phyloP scores from a whole-genome alignment of 2,888 invertebrate genomes.

The Hoplodrina ambigua region DNA sequence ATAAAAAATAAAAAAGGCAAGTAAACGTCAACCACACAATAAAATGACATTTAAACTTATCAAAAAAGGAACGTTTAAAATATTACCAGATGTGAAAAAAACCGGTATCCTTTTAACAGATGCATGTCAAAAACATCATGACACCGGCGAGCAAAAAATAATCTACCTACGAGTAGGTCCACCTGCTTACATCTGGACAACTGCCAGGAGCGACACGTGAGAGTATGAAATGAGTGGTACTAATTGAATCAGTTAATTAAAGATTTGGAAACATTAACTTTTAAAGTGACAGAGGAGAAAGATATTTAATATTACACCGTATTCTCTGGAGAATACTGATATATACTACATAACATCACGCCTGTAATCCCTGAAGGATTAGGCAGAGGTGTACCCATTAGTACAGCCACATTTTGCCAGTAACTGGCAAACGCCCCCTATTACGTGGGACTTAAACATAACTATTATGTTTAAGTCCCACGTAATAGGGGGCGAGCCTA shows the following conservation, averaged over 20 bases:
- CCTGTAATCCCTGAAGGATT: too few species aligned
- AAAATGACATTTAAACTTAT: neutral
- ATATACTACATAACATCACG: too few species aligned
- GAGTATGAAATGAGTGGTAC: neutral
- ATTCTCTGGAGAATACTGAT: neutral
- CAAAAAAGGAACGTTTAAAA: neutral
- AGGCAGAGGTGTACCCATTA: too few species aligned
- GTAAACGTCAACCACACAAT: neutral
- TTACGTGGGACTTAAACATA: too few species aligned
- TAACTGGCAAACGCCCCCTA: too few species aligned
- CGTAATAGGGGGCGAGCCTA: too few species aligned
- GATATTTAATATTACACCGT: neutral
- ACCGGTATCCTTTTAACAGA: slow-evolving; percentile 2
- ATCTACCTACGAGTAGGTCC: slow-evolving; percentile 16
- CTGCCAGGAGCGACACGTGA: slow-evolving; percentile 36
- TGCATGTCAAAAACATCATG: neutral
- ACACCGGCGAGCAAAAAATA: slow-evolving; percentile 33
- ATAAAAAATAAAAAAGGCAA: neutral
- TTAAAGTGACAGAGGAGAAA: neutral
- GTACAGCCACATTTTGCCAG: too few species aligned
- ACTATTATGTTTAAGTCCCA: too few species aligned
- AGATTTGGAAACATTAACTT: neutral
- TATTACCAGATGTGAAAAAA: neutral
- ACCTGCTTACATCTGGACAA: slow-evolving; percentile 49
- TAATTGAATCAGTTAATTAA: slow-evolving; percentile 4